Evolutionary conservation across 2,113 vertebrate species (phyloP).

Genomic region (Heteronetta atricapilla): DNA sequence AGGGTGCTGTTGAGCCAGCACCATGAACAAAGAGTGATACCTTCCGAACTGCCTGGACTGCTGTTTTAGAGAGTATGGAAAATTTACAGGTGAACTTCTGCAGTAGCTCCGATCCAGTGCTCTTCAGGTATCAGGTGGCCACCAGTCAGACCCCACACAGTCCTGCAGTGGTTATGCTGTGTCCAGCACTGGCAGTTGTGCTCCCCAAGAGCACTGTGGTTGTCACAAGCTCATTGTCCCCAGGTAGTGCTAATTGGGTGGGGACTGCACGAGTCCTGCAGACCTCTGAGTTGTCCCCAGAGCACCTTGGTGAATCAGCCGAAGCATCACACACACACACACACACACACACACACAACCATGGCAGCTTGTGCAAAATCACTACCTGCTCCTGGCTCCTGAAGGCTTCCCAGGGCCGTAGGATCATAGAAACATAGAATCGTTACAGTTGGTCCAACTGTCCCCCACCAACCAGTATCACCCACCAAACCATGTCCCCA

Average conservation of each 20-base stretch:
- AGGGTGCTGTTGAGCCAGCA: not conserved
- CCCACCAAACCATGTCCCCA: no score
- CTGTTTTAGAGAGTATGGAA: not conserved
- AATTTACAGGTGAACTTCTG: not conserved
- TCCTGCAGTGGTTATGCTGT: not conserved
- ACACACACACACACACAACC: no score
- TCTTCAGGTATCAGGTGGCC: not conserved
- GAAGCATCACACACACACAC: not conserved
- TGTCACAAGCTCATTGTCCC: accelerated
- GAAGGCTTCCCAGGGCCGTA: not conserved
- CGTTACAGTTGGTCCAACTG: no score
- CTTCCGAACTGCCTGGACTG: not conserved
- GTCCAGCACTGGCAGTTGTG: accelerated
- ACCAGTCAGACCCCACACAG: accelerated
- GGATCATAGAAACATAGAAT: no score
- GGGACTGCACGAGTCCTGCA: not conserved
- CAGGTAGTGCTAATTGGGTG: not conserved
- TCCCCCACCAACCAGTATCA: no score
- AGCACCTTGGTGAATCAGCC: not conserved
- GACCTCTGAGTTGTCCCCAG: not conserved
- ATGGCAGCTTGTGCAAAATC: accelerated
- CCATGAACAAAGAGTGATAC: not conserved
- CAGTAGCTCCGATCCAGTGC: not conserved
- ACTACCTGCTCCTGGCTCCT: not conserved
- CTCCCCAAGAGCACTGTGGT: not conserved